Conservation (phyloP, 2,888 invertebrate species). For the Therioaphis trifolii region DNA sequence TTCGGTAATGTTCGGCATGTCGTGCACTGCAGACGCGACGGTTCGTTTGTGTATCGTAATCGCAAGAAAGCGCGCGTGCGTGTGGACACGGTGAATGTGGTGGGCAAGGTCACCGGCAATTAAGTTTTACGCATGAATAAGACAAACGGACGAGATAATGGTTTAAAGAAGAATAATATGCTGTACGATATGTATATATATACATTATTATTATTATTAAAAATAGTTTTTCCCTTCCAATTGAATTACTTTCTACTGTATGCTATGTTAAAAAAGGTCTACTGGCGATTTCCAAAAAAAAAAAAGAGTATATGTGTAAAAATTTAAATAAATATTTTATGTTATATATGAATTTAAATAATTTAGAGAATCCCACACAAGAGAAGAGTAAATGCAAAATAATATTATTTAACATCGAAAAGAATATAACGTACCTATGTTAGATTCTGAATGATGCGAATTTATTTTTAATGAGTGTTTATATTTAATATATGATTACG, state of each 20-base stretch:
- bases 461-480: too few relatives aligned
- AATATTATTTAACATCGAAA: too few relatives aligned
- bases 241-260: constrained; percentile 46
- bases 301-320: constrained; percentile 12
- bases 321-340: neutral
- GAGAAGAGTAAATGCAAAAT: too few relatives aligned
- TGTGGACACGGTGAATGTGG: constrained; percentile 51
- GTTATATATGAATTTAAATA: neutral
- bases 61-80: constrained; percentile 58
- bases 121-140: constrained; percentile 59
- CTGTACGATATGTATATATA: neutral
- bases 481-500: too few relatives aligned
- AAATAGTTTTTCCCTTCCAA: constrained; percentile 51
- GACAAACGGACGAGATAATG: constrained; percentile 54
- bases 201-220: constrained; percentile 47
- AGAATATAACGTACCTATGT: too few relatives aligned
- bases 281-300: constrained; percentile 46
- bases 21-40: constrained; percentile 28
- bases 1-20: constrained; percentile 53
- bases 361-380: neutral
- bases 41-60: constrained; percentile 33
- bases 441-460: too few relatives aligned
- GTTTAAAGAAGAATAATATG: constrained; percentile 51
- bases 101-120: constrained; percentile 55
- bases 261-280: constrained; percentile 24